Evolutionary conservation across 2,888 invertebrate species (phyloP), one percentile per base, ranked within the genome.

Genomic region (Bombylius major): DNA sequence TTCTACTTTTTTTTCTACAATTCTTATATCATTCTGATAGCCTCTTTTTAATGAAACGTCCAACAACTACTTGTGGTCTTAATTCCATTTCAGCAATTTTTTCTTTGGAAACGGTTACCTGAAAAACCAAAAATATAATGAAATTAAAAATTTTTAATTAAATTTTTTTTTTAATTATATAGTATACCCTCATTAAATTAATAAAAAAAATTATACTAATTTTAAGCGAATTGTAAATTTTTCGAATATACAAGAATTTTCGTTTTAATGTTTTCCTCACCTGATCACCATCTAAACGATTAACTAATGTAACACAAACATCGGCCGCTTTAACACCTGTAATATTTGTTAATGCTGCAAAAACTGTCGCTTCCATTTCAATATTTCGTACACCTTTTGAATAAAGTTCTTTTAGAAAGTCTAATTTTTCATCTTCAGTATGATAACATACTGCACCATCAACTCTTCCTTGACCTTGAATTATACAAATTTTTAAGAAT

Each of bases 301-400:
- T 78, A 4, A 90, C 60, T 0, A 88, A 65, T 0, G 87, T 82
- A 0, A 87, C 86, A 66, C 89, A 89, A 0, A 87, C 77, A 46
- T 85, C 82, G 0, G 82, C 84, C 1, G 83, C 80, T 61, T 79
- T 75, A 1, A 87, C 72, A 0, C 82, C 82, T 1, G 83, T 82
- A 60, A 80, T 78, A 50, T 78, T 73, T 6, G 85, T 84, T 52
- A 83, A 68, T 0, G 87, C 84, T 0, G 86, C 79, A 64, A 89
- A 86, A 46, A 85, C 84, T 0, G 83, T 79, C 1, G 83, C 82
- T 68, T 89, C 89, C 89, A 87, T 87, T 70, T 89, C 89, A 53
- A 89, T 86, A 66, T 89, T 89, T 48, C 76, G 77, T 1, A 89
- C 82, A 0, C 84, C 86, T 46, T 75, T 65, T 0, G 70, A 65